Percentiles rank a stretch among this genome's conserved stretches.
Evolutionary conservation across 2,113 vertebrate species (phyloP).

Genomic region (Perca flavescens): DNA sequence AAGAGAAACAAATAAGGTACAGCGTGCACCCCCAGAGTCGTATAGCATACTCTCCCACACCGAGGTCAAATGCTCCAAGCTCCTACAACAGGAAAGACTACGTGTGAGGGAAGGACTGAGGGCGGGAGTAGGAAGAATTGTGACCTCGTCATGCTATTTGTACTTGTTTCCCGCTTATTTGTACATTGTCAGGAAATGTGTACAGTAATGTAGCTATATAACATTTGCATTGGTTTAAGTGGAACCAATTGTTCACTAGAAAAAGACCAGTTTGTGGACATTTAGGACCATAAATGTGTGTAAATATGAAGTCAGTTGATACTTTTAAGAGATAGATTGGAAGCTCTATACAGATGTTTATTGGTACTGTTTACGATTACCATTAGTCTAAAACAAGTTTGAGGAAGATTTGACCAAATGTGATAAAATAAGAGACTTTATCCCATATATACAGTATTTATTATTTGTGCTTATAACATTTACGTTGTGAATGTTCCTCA

Average conservation of each 20-base stretch:
- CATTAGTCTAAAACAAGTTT: conserved; percentile 3
- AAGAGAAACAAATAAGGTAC: conserved; percentile 83
- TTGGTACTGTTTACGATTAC: conserved; percentile 46
- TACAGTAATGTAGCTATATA: conserved; percentile 14
- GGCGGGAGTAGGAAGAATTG: not conserved
- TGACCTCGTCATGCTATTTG: not conserved
- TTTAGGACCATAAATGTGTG: conserved; percentile 15
- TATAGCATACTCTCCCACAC: conserved; percentile 88
- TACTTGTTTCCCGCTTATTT: conserved; percentile 15
- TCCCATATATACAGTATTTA: conserved; percentile 39
- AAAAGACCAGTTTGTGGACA: not conserved
- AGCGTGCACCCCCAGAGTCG: conserved; percentile 74
- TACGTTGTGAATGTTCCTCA: conserved; percentile 3
- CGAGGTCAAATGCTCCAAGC: conserved; percentile 82
- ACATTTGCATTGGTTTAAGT: conserved; percentile 8
- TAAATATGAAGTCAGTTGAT: conserved; percentile 4
- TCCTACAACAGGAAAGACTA: conserved; percentile 93
- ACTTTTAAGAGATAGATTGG: not conserved
- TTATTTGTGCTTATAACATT: conserved; percentile 33
- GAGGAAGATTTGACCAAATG: not conserved
- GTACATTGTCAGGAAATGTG: not conserved
- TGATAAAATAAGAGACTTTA: not conserved
- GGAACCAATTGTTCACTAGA: not conserved
- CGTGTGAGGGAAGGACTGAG: conserved; percentile 81
- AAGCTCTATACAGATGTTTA: conserved; percentile 2